A percentile compares a stretch with the other conserved stretches of the same genome.
Conservation (phyloP, 2,888 invertebrate genomes). For the Nematopogon swammerdamellus region DNA sequence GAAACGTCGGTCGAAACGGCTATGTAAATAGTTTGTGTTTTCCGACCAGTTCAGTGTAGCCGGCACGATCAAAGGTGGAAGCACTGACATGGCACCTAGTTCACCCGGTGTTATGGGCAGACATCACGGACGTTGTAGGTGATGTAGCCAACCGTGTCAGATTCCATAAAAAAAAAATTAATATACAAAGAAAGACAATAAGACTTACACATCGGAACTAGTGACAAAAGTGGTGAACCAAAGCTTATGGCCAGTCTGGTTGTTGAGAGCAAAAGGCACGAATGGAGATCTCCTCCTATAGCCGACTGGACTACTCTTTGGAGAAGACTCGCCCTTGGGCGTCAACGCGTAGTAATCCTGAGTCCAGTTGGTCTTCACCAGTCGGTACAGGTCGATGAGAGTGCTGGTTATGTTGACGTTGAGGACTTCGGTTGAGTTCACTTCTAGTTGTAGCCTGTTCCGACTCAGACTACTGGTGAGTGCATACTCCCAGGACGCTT, state of each 20-base stretch:
- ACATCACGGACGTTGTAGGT: no score
- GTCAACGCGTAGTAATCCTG: conserved; percentile 64
- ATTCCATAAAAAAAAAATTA: no score
- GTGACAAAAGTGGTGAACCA: conserved; percentile 83
- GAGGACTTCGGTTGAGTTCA: conserved; percentile 69
- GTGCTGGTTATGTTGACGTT: conserved; percentile 89
- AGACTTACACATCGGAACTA: conserved; percentile 57
- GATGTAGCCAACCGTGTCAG: no score
- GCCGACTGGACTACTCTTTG: conserved; percentile 52
- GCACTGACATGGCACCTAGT: no score
- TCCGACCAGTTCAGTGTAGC: no score
- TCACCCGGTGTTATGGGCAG: no score
- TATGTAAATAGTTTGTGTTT: no score
- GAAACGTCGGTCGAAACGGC: no score
- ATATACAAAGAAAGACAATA: no score
- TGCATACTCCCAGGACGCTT: conserved; percentile 66
- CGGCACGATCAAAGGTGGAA: no score
- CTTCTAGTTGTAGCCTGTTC: conserved; percentile 59
- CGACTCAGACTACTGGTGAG: conserved; percentile 53
- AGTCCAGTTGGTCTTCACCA: conserved; percentile 84
- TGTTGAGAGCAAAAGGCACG: conserved; percentile 90
- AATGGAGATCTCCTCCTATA: conserved; percentile 83
- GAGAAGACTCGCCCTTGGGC: conserved; percentile 28
- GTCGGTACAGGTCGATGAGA: conserved; percentile 75
- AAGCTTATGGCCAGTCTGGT: conserved; percentile 84